Evolutionary conservation across 2,888 invertebrate genomes (phyloP), one percentile per base, ranked within the genome.

Genomic region (Eupithecia centaureata): DNA sequence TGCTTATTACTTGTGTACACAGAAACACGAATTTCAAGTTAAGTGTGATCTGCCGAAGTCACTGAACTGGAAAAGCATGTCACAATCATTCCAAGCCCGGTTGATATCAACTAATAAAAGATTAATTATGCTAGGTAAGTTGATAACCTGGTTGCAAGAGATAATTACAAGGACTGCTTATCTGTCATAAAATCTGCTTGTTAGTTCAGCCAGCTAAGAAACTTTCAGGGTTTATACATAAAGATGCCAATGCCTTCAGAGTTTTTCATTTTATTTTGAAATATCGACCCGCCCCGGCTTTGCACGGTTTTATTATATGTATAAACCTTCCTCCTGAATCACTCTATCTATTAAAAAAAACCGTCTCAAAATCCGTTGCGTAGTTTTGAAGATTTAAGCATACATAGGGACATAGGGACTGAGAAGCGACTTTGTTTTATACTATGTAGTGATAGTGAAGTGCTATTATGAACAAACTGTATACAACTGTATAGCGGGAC

Each of bases 21-120:
- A 75, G 63, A 74, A 78, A 75, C 73, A 67, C 63, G 73, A 67
- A 65, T 70, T 67, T 71, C 73, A 71, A 69, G 74, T 72, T 73
- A 62, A 67, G 61, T 66, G 57, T 73, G 67, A 67, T 57, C 63
- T 70, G 68, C 66, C 56, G 69, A 72, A 68, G 75, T 73, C 72
- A 75, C 69, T 73, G 73, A 72, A 73, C 75, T 71, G 70, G 72
- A 70, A 65, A 71, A 66, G 69, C 64, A 42, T 71, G 63, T 70
- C 65, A 73, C 62, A 59, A 68, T 62, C 54, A 62, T 66, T 52
- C 47, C 47, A 33, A 47, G n/a, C 25, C 47, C 42, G 10, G 59
- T 61, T 54, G 33, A 13, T 57, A 60, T 38, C 35, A 12, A 61
- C 62, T 68, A 59, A 62, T 65, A 63, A 69, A 65, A 51, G 38